These are phyloP conservation scores for Athalia rosae DNA, from an alignment of 2,888 invertebrate genomes.

Conservation along the genomic window DNA sequence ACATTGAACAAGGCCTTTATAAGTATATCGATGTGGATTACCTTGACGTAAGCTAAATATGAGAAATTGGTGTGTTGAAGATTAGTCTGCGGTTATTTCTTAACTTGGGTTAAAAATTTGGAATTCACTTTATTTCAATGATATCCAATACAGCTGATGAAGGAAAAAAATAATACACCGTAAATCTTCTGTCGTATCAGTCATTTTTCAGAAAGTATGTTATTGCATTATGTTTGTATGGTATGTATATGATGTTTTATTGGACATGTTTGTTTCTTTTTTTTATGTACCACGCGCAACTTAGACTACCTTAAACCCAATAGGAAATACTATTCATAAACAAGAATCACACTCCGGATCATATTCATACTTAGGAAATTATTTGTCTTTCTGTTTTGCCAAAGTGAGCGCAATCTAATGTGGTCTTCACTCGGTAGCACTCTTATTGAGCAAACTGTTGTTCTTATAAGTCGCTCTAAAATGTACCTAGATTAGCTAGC, in stretches of 20 bases:
- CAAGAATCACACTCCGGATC: conserved; percentile 28
- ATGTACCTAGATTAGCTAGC: conserved; percentile 45
- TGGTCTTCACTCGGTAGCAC: conserved; percentile 32
- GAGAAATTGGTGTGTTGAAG: conserved; percentile 16
- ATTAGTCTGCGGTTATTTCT: neutral
- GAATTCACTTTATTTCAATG: neutral
- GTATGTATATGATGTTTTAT: conserved; percentile 9
- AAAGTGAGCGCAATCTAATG: conserved; percentile 24
- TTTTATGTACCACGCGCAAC: conserved; percentile 30
- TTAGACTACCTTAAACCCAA: conserved; percentile 42
- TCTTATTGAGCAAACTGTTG: conserved; percentile 34
- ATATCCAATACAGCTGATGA: conserved; percentile 8
- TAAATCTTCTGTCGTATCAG: conserved; percentile 20
- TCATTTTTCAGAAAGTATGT: conserved; percentile 27
- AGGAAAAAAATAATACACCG: neutral
- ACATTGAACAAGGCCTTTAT: conserved; percentile 44
- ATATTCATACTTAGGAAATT: conserved; percentile 34
- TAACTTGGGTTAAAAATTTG: conserved; percentile 5
- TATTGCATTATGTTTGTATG: conserved; percentile 14
- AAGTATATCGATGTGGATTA: conserved; percentile 43
- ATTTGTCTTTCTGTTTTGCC: conserved; percentile 36
- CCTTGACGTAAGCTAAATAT: conserved; percentile 28
- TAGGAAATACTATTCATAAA: conserved; percentile 43
- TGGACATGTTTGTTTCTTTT: neutral
- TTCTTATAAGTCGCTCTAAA: conserved; percentile 35